A percentile compares a stretch with the other conserved stretches of the same genome.
Evolutionary conservation across 2,113 vertebrate species (phyloP).

Genomic region (Tiliqua scincoides): DNA sequence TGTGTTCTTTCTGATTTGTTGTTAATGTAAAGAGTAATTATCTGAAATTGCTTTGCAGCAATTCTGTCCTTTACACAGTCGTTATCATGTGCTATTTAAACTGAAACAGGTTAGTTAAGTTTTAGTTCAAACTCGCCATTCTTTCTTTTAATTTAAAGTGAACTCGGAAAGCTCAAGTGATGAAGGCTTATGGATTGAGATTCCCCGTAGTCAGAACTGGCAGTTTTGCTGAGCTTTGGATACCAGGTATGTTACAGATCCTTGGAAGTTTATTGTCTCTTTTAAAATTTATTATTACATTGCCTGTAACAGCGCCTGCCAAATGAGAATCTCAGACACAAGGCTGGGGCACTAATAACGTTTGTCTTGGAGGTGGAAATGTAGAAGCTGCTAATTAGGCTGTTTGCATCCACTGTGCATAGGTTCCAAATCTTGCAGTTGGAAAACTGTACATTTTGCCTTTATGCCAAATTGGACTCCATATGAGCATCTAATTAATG

Average conservation of each 20-base stretch:
- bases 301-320: constrained; percentile 52
- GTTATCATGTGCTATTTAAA: constrained; percentile 64
- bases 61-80: constrained; percentile 57
- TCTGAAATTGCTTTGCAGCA: constrained; percentile 65
- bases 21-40: constrained; percentile 68
- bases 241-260: constrained; percentile 60
- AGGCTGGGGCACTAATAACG: constrained; percentile 64
- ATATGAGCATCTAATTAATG: constrained; percentile 78
- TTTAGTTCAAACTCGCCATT: constrained; percentile 52
- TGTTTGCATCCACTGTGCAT: constrained; percentile 64
- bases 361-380: constrained; percentile 75
- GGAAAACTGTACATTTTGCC: constrained; percentile 69
- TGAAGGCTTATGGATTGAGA: constrained; percentile 68
- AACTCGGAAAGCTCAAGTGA: constrained; percentile 68
- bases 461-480: constrained; percentile 73
- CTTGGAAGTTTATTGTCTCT: constrained; percentile 43
- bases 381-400: constrained; percentile 77
- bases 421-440: constrained; percentile 67
- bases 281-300: constrained; percentile 52
- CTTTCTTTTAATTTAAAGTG: constrained; percentile 69
- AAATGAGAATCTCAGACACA: constrained; percentile 68
- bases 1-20: constrained; percentile 64
- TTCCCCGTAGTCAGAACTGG: constrained; percentile 75
- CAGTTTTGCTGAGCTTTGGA: constrained; percentile 72
- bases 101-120: constrained; percentile 67